These are phyloP conservation scores for Stercorarius parasiticus DNA, from an alignment of 2,113 vertebrate genomes.

Conservation along the genomic window DNA sequence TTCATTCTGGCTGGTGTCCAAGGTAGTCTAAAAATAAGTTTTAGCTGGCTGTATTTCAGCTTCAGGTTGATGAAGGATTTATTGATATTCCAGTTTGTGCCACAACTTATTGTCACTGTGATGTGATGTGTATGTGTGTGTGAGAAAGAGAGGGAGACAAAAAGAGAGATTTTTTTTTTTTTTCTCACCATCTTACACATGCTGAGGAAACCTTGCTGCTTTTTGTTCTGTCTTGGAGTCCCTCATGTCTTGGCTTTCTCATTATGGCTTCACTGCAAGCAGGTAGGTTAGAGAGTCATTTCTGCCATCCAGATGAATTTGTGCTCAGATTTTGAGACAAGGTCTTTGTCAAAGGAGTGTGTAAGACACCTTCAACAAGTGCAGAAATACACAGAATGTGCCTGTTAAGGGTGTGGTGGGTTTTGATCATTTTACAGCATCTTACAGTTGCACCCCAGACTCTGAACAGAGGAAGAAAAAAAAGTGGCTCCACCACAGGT, in stretches of 20 bases:
- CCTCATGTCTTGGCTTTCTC: neutral
- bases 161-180: neutral
- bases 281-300: neutral
- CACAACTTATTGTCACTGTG: slow-evolving; percentile 50
- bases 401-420: fast-evolving
- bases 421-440: neutral
- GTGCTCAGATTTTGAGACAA: neutral
- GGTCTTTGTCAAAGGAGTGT: neutral
- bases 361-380: neutral
- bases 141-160: neutral
- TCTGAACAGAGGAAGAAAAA: neutral
- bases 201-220: slow-evolving; percentile 17
- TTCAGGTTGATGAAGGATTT: slow-evolving; percentile 66
- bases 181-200: neutral
- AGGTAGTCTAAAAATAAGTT: slow-evolving; percentile 42
- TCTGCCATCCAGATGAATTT: neutral
- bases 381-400: neutral
- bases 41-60: slow-evolving; percentile 57
- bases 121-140: neutral
- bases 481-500: neutral
- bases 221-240: slow-evolving; percentile 21
- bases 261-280: neutral
- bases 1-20: slow-evolving; percentile 78
- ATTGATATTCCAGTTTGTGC: slow-evolving; percentile 69
- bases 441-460: neutral